Percentiles rank a stretch among this genome's conserved stretches.
Conservation (phyloP, 2,888 invertebrate genomes). For the Deroplatys truncata region DNA sequence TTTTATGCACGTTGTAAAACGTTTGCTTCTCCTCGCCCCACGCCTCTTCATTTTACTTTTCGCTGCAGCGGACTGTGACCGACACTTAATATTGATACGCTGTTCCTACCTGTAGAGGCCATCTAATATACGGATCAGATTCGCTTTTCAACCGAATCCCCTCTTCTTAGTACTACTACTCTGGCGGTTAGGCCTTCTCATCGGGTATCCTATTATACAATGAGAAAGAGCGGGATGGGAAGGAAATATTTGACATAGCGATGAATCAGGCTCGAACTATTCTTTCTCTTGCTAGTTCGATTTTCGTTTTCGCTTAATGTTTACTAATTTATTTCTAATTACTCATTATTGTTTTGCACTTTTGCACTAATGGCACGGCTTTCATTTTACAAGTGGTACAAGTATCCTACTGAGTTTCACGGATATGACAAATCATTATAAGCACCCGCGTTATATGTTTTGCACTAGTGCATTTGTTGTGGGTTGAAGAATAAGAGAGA, state of each 20-base stretch:
- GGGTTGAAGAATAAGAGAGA: background rate
- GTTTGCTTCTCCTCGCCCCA: background rate
- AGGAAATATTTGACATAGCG: no score
- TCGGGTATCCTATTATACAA: background rate
- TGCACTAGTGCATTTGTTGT: background rate
- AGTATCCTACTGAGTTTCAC: no score
- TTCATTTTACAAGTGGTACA: no score
- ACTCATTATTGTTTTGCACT: no score
- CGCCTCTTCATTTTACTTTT: background rate
- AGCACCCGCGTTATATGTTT: no score
- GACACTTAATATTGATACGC: background rate
- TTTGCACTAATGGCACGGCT: no score
- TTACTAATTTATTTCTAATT: no score
- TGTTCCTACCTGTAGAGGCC: background rate
- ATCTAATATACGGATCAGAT: background rate
- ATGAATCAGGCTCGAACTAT: no score
- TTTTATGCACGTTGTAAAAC: background rate
- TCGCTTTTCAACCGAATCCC: background rate
- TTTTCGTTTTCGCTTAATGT: no score
- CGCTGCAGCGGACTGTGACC: background rate
- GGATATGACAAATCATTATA: no score
- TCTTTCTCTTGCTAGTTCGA: no score
- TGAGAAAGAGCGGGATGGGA: no score
- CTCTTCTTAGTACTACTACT: background rate
- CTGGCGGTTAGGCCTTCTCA: background rate